Evolutionary conservation across 2,888 invertebrate genomes (phyloP).

Genomic region (Sinelater perroti): DNA sequence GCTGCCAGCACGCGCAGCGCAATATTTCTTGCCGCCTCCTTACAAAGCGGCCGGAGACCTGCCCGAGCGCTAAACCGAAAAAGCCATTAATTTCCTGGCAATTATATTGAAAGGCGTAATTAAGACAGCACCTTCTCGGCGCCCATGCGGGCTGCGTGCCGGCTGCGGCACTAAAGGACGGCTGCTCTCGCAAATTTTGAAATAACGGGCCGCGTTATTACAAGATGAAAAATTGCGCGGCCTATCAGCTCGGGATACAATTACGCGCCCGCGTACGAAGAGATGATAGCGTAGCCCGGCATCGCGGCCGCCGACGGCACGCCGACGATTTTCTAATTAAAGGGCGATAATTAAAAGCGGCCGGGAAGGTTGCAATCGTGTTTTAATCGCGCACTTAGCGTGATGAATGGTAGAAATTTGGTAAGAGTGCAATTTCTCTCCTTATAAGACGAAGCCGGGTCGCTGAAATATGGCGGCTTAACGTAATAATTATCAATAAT

Average conservation of each 20-base stretch:
- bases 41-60: slow-evolving; percentile 1
- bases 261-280: slow-evolving; percentile 9
- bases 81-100: slow-evolving; percentile 30
- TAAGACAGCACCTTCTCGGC: slow-evolving; percentile 26
- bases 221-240: slow-evolving; percentile 17
- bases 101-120: slow-evolving; percentile 33
- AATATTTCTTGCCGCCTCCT: slow-evolving; percentile 1
- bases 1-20: not conserved
- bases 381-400: slow-evolving; percentile 25
- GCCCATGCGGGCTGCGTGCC: slow-evolving; percentile 2
- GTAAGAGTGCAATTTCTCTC: slow-evolving; percentile 45
- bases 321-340: slow-evolving; percentile 31
- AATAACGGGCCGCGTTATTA: not conserved
- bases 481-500: slow-evolving; percentile 13
- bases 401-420: slow-evolving; percentile 35
- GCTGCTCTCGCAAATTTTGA: slow-evolving; percentile 9
- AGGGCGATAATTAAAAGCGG: slow-evolving; percentile 26
- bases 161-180: not conserved
- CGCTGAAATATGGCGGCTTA: slow-evolving; percentile 17
- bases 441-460: slow-evolving; percentile 41
- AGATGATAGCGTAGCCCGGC: no score
- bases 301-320: slow-evolving; percentile 3
- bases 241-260: slow-evolving; percentile 17
- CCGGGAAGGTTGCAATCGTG: slow-evolving; percentile 24
- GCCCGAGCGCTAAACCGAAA: slow-evolving; percentile 16